Evolutionary conservation across 2,113 vertebrate species (phyloP).

Genomic region (Reinhardtius hippoglossoides): DNA sequence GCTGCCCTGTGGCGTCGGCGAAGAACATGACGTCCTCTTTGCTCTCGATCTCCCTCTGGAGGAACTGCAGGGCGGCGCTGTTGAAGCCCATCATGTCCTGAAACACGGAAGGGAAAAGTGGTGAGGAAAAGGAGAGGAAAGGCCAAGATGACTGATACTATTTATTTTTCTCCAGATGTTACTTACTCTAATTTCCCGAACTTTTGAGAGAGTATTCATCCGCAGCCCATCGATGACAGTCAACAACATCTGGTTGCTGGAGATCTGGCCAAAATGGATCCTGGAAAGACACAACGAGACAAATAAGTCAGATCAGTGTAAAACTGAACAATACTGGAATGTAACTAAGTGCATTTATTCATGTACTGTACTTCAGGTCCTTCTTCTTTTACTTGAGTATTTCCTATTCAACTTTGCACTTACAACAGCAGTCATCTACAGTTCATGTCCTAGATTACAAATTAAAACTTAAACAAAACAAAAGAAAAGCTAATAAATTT

Average conservation of each 20-base stretch:
- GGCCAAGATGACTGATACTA: not conserved
- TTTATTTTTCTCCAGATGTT: not conserved
- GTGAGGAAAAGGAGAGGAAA: not conserved
- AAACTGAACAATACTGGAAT: not conserved
- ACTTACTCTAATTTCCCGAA: conserved; percentile 89
- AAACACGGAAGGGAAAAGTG: not conserved
- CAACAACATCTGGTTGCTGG: conserved; percentile 93
- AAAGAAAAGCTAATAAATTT: no score
- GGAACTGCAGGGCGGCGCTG: conserved; percentile 90
- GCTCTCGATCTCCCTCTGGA: conserved; percentile 92
- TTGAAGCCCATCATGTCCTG: conserved; percentile 96
- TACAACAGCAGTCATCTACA: no score
- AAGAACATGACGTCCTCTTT: conserved; percentile 96
- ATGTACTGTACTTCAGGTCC: no score
- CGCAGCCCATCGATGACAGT: conserved; percentile 91
- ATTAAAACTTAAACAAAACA: no score
- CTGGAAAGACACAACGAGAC: conserved; percentile 67
- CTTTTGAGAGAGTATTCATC: conserved; percentile 90
- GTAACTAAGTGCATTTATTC: not conserved
- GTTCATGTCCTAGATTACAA: no score
- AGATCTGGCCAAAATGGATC: conserved; percentile 96
- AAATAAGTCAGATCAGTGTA: not conserved
- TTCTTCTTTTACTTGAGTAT: no score
- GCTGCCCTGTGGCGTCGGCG: conserved; percentile 89
- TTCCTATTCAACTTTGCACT: no score